Base-by-base conservation (phyloP, 2,797 vertebrate genomes). In the Lagocephalus sceleratus region DNA sequence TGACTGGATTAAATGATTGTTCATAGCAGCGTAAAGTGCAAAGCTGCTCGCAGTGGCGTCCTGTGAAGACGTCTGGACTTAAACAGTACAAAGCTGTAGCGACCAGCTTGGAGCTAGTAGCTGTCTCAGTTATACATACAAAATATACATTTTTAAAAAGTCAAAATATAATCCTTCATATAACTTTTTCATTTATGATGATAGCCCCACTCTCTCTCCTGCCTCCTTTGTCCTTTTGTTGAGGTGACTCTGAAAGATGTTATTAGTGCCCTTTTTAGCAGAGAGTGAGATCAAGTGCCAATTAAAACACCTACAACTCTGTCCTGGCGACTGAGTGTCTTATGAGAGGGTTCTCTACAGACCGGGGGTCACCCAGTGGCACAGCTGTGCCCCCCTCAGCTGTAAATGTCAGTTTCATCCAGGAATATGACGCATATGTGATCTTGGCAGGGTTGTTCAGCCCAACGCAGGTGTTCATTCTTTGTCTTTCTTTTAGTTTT, bases 1-100 rank as follows among this genome's bases (percentile, higher is more conserved):
- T 84, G 78, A 87, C 81, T 81, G 81, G 83, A 82, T 89, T 86
- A 88, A 79, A 75, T 86, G 83, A 88, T 87, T 89, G 88, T 79
- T 89, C 82, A 89, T 66, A 79, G 78, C 63, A 84, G 85, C 82
- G 75, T 86, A 76, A 83, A 81, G 75, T 83, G 75, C 82, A 90
- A 89, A 89, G 80, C 89, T 89, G 84, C 85, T 89, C 78, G 66
- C 63, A 68, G 71, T 83, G 75, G 75, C 56, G 52, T 70, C 70
- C 64, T 51, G 73, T 42, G 66, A 79, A 84, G 77, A 84, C 68
- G 77, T 60, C 66, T 62, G 56, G 72, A 84, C 74, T 71, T 63
- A 63, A 41, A 68, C 61, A 46, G 43, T 47, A 59, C 69, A 73
- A 68, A 76, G 55, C 66, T 66, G 50, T 66, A 42, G 56, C 58